Conservation (phyloP, 2,888 invertebrate species). For the Cetonia aurata region DNA sequence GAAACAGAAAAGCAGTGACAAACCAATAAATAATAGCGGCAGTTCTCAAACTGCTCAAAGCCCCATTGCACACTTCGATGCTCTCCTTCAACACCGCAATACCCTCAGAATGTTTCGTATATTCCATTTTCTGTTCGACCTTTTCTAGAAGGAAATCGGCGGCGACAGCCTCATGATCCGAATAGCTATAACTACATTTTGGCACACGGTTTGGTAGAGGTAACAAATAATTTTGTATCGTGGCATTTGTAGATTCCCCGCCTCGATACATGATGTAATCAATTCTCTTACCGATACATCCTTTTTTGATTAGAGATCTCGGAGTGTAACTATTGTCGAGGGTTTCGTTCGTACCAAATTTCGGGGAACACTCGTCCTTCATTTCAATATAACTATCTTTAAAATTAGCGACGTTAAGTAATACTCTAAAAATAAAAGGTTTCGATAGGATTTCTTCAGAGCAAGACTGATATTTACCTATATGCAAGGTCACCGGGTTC, state of each 20-base stretch:
- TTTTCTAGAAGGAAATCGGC: constrained; percentile 67
- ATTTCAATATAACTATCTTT: constrained; percentile 67
- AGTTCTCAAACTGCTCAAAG: constrained; percentile 68
- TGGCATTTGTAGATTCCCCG: constrained; percentile 57
- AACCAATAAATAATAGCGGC: constrained; percentile 71
- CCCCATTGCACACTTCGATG: constrained; percentile 72
- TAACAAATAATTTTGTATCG: constrained; percentile 72
- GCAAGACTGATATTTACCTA: constrained; percentile 67
- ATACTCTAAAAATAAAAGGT: constrained; percentile 64
- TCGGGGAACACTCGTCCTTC: constrained; percentile 56
- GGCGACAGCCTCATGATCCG: constrained; percentile 90
- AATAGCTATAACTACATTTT: constrained; percentile 80
- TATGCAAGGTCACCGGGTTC: constrained; percentile 89
- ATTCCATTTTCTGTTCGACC: constrained; percentile 40
- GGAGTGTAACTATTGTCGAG: constrained; percentile 87
- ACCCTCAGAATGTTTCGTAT: constrained; percentile 50
- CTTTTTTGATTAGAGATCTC: constrained; percentile 65
- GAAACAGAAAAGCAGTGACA: constrained; percentile 68
- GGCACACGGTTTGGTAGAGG: constrained; percentile 83
- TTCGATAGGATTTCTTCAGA: no score
- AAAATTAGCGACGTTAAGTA: constrained; percentile 71
- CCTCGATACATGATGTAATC: constrained; percentile 88
- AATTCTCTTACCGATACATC: constrained; percentile 86
- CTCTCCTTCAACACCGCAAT: constrained; percentile 69
- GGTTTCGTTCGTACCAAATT: constrained; percentile 81